Base-by-base conservation (phyloP, 2,113 vertebrate species). In the Podilymbus podiceps region DNA sequence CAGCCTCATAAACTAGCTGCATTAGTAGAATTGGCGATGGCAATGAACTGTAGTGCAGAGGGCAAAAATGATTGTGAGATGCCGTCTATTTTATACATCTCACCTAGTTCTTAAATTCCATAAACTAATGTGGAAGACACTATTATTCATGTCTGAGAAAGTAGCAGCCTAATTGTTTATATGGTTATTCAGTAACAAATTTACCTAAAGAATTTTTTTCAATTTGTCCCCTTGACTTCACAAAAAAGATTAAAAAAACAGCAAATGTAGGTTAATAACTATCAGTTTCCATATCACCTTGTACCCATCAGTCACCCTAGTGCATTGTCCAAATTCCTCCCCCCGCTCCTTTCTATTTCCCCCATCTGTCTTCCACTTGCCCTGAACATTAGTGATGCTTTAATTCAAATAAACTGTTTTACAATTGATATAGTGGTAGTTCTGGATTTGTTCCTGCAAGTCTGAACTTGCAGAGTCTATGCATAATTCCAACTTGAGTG, bases 371-470 rank as follows among this genome's bases (percentile, higher is more conserved):
- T 63, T 85, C 38, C 12, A 9, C 50, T 95, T 91, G 64, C 6
- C 7, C 72, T 78, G 66, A 93, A 91, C 52, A 42, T 33, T 33
- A 56, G 59, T 25, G 66, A 59, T 91, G 56, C 69, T 85, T 68
- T 78, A 87, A 72, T 89, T 95, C 64, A 87, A 81, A 92, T 63
- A 33, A 56, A 25, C 33, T 75, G 44, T 16, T 85, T 84, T 91
- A 72, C 56, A 68, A 0, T 5, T 71, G 60, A 42, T 38, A 20
- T 67, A 81, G 69, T 89, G 64, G 77, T 78, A 49, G 35, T 82
- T 95, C 76, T 89, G 76, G 46, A 85, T 88, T 91, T 75, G 35
- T 83, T 93, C 86, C 71, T 93, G 75, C 85, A 3, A 81, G 88
- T 72, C 49, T 85, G 53, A 75, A 71, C 88, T 67, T 92, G 79